Conservation (phyloP, 1,140 invertebrate genomes). For the Saccostrea echinata region DNA sequence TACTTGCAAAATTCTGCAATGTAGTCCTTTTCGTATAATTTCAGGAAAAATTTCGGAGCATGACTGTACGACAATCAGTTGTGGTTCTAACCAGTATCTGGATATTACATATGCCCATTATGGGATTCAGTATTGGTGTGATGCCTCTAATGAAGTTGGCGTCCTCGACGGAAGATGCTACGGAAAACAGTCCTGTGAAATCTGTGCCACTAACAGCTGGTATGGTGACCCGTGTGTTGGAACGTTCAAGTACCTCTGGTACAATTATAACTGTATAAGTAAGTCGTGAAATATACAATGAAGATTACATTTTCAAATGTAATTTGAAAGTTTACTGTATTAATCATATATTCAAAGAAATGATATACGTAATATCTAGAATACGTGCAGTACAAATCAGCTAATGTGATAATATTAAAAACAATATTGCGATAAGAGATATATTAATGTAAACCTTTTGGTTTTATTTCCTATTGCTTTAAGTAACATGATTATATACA, state of each 20-base stretch:
- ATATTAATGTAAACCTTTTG: too few relatives aligned
- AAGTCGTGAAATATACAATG: neutral
- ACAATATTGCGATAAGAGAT: too few relatives aligned
- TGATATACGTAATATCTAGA: too few relatives aligned
- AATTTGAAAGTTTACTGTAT: too few relatives aligned
- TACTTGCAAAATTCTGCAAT: too few relatives aligned
- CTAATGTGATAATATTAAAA: too few relatives aligned
- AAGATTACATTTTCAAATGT: too few relatives aligned
- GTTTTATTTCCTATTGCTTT: too few relatives aligned
- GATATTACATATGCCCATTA: conserved; percentile 11
- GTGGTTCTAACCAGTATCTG: neutral
- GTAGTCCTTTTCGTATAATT: neutral
- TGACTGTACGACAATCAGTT: neutral
- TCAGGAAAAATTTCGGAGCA: neutral
- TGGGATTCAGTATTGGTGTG: conserved; percentile 18
- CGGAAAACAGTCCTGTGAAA: neutral
- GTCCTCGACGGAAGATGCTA: neutral
- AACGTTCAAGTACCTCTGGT: conserved; percentile 25
- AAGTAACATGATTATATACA: too few relatives aligned
- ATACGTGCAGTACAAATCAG: too few relatives aligned
- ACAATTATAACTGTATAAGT: conserved; percentile 14
- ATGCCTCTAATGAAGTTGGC: neutral
- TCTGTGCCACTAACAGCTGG: conserved; percentile 14
- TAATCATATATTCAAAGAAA: too few relatives aligned
- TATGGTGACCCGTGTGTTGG: conserved; percentile 22